phyloP scores from a whole-genome alignment of 2,888 invertebrate species.

The Nephrotoma appendiculata region DNA sequence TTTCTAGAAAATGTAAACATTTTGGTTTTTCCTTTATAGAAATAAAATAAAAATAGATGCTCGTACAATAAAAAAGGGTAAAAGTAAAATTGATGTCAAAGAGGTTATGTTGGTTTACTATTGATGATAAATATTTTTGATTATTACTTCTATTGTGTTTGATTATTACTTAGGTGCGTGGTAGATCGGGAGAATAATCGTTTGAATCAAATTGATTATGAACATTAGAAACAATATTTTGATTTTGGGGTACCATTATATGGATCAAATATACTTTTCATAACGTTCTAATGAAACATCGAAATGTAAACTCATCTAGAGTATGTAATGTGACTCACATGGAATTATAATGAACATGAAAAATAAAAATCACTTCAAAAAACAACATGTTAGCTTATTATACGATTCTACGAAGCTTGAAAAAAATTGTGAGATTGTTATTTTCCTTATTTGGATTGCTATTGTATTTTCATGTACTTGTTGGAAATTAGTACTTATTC shows the following conservation, averaged over 20 bases:
- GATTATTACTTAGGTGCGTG: background rate
- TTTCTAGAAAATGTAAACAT: background rate
- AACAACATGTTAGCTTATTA: background rate
- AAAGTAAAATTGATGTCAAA: background rate
- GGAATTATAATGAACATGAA: background rate
- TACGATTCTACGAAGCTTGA: background rate
- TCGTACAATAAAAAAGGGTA: background rate
- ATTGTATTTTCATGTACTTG: background rate
- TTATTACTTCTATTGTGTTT: background rate
- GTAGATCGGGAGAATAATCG: background rate
- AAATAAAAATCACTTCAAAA: background rate
- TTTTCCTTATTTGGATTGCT: background rate
- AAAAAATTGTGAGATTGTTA: background rate
- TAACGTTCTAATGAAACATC: background rate
- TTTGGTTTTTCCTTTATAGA: background rate
- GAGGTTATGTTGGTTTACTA: background rate
- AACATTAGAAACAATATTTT: background rate
- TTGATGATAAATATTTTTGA: background rate
- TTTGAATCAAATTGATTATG: background rate
- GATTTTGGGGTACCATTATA: background rate
- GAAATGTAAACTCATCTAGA: background rate
- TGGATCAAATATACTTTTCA: background rate
- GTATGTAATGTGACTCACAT: background rate
- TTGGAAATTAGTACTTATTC: background rate
- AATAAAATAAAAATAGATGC: background rate